A percentile compares a stretch with the other conserved stretches of the same genome.
These are phyloP conservation scores for Hippopotamyrus pictus DNA, from an alignment of 2,797 vertebrate genomes.

Conservation along the genomic window DNA sequence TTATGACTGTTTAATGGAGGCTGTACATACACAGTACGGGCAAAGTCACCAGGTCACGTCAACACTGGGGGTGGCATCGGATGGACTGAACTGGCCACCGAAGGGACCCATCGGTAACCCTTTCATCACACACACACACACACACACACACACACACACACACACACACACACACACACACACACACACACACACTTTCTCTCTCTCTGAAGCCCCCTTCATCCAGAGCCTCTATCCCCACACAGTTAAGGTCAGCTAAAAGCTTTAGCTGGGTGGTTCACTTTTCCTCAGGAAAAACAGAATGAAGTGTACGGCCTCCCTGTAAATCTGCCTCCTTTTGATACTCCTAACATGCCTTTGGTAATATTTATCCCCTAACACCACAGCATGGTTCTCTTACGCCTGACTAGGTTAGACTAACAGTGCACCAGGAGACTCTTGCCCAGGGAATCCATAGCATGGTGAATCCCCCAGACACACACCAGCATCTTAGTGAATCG, in stretches of 20 bases:
- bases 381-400: conserved; percentile 19
- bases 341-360: conserved; percentile 27
- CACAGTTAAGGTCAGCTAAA: neutral
- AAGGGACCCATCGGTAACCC: neutral
- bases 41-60: neutral
- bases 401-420: conserved; percentile 35
- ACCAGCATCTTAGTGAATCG: neutral
- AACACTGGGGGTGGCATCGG: neutral
- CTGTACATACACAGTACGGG: neutral
- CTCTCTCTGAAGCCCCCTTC: neutral
- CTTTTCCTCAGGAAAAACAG: neutral
- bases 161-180: neutral
- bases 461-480: neutral
- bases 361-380: conserved; percentile 34
- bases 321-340: neutral
- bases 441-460: conserved; percentile 12
- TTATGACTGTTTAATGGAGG: neutral
- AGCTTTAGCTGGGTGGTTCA: neutral
- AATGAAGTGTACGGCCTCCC: neutral
- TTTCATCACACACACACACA: neutral
- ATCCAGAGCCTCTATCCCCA: neutral
- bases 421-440: conserved; percentile 31
- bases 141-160: neutral
- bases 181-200: neutral
- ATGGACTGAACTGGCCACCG: neutral